Conservation (phyloP, 2,888 invertebrate genomes). For the Drosophila mimica region DNA sequence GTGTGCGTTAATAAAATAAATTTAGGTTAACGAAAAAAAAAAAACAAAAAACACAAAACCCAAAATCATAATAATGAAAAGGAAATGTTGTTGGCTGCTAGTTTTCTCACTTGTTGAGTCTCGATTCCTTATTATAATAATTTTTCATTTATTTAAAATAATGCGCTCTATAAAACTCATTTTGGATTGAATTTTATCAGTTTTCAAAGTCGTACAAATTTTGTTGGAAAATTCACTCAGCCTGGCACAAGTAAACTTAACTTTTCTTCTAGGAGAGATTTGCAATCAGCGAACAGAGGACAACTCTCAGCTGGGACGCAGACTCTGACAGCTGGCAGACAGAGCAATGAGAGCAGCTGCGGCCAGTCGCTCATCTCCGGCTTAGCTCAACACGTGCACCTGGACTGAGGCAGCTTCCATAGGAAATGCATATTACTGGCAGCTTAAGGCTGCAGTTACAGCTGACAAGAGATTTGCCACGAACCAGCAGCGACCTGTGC, state of each 20-base stretch:
- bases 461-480: conserved; percentile 52
- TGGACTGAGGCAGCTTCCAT: conserved; percentile 1
- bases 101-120: not conserved
- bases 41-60: not conserved
- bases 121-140: not conserved
- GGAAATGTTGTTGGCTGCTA: not conserved
- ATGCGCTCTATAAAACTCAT: not conserved
- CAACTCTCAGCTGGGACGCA: conserved; percentile 2
- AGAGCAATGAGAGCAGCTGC: conserved; percentile 41
- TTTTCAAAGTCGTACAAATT: not conserved
- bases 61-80: not conserved
- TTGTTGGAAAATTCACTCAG: not conserved
- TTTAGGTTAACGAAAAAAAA: not conserved
- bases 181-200: not conserved
- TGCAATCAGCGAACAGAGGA: conserved; percentile 7
- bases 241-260: no score
- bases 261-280: not conserved
- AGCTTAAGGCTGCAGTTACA: conserved; percentile 26
- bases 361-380: conserved; percentile 6
- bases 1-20: not conserved
- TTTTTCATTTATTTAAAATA: not conserved
- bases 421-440: conserved; percentile 20
- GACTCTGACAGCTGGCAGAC: conserved; percentile 39
- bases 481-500: conserved; percentile 43
- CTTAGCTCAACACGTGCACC: conserved; percentile 28